Conservation (phyloP, 2,888 invertebrate genomes). For the Ochropacha duplaris region DNA sequence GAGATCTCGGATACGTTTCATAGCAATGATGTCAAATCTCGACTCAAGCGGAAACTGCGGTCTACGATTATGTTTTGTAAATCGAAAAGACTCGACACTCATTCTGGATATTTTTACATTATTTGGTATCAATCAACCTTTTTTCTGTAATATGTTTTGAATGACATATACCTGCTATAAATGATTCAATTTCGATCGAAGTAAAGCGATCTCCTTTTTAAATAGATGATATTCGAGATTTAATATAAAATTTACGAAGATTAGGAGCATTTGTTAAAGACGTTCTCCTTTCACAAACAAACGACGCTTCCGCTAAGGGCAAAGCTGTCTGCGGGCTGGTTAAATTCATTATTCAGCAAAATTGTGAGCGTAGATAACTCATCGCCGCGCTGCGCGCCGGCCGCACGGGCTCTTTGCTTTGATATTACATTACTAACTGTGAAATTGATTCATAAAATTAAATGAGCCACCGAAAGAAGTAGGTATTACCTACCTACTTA, state of each 20-base stretch:
- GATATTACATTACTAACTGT: conserved; percentile 36
- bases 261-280: conserved; percentile 35
- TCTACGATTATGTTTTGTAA: too few species aligned
- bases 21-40: too few species aligned
- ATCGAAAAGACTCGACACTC: too few species aligned
- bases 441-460: conserved; percentile 38
- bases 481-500: neutral
- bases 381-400: too few species aligned
- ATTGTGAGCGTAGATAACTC: conserved; percentile 50
- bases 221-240: neutral
- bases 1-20: too few species aligned
- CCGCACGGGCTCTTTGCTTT: conserved; percentile 25
- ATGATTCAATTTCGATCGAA: too few species aligned
- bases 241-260: conserved; percentile 8
- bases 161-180: too few species aligned
- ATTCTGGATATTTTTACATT: too few species aligned
- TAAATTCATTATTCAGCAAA: conserved; percentile 58
- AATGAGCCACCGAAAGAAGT: conserved; percentile 18
- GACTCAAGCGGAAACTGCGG: too few species aligned
- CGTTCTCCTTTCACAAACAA: conserved; percentile 14
- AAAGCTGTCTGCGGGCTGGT: conserved; percentile 33
- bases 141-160: too few species aligned
- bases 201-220: too few species aligned
- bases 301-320: conserved; percentile 31
- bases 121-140: too few species aligned